Conservation (phyloP, 2,888 invertebrate genomes). For the Perizoma affinitatum region DNA sequence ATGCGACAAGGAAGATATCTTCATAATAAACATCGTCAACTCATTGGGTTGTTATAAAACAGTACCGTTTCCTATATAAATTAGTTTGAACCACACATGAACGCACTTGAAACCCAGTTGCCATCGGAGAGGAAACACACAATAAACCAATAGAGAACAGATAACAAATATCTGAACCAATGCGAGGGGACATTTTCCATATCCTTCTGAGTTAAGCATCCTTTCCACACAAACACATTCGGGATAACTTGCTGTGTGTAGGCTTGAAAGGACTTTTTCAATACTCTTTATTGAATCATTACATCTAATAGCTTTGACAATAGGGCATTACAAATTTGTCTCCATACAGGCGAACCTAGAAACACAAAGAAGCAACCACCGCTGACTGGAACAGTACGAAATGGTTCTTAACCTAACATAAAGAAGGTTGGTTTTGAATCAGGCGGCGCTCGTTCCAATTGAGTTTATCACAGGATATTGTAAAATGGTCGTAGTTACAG, state of each 20-base stretch:
- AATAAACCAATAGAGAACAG: conserved; percentile 58
- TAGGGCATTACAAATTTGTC: conserved; percentile 80
- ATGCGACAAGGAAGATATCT: too few relatives aligned
- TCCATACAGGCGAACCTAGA: conserved; percentile 50
- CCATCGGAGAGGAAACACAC: conserved; percentile 61
- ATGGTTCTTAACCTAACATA: conserved; percentile 52
- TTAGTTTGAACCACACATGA: conserved; percentile 21
- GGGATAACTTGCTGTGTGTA: conserved; percentile 73
- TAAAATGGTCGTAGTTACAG: conserved; percentile 75
- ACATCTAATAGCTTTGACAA: conserved; percentile 77
- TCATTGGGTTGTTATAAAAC: too few relatives aligned
- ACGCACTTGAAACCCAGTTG: conserved; percentile 45
- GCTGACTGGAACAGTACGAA: conserved; percentile 4
- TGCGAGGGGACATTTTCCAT: conserved; percentile 76
- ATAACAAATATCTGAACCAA: conserved; percentile 71
- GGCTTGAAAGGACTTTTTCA: conserved; percentile 76
- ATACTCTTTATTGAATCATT: conserved; percentile 79
- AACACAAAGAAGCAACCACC: conserved; percentile 23
- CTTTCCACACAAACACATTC: conserved; percentile 58
- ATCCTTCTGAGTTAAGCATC: conserved; percentile 75
- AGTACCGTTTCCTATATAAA: conserved; percentile 6
- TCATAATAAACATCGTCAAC: too few relatives aligned
- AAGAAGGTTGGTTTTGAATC: conserved; percentile 56
- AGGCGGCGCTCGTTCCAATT: conserved; percentile 60
- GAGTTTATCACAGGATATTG: conserved; percentile 81